Evolutionary conservation across 2,797 vertebrate genomes (phyloP).

Genomic region (Malacoctenus gilli): DNA sequence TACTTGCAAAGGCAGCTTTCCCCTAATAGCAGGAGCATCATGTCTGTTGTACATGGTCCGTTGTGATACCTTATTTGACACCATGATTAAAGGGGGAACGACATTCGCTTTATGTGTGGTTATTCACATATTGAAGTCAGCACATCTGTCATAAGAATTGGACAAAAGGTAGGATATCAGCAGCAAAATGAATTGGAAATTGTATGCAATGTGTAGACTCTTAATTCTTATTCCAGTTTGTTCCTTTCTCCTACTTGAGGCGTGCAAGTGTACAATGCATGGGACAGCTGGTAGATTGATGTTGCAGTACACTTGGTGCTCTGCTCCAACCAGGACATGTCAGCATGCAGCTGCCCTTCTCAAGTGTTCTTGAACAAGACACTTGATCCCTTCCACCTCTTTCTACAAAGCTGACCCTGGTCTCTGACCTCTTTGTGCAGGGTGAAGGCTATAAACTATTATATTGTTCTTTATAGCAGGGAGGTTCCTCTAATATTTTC

Average conservation of each 20-base stretch:
- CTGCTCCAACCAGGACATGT: background rate
- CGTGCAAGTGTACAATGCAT: background rate
- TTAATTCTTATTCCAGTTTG: background rate
- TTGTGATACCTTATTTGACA: slow-evolving; percentile 28
- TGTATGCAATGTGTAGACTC: too few species aligned
- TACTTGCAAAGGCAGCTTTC: slow-evolving; percentile 42
- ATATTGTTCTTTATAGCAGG: background rate
- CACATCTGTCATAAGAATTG: background rate
- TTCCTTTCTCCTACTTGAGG: too few species aligned
- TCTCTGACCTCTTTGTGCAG: slow-evolving; percentile 7
- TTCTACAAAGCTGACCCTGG: slow-evolving; percentile 7
- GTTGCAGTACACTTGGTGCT: background rate
- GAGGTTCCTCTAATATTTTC: background rate
- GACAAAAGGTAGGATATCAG: background rate
- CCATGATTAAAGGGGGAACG: slow-evolving; percentile 3
- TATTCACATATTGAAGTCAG: background rate
- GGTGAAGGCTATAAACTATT: slow-evolving; percentile 9
- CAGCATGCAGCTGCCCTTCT: background rate
- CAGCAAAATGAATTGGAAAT: too few species aligned
- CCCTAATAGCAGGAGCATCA: slow-evolving; percentile 42
- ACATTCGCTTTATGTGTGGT: background rate
- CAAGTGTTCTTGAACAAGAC: slow-evolving; percentile 8
- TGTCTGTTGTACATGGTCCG: slow-evolving; percentile 10
- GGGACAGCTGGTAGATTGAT: background rate
- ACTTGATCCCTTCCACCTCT: slow-evolving; percentile 13